Evolutionary conservation across 2,888 invertebrate genomes (phyloP).

Genomic region (Cephus pygmeus): DNA sequence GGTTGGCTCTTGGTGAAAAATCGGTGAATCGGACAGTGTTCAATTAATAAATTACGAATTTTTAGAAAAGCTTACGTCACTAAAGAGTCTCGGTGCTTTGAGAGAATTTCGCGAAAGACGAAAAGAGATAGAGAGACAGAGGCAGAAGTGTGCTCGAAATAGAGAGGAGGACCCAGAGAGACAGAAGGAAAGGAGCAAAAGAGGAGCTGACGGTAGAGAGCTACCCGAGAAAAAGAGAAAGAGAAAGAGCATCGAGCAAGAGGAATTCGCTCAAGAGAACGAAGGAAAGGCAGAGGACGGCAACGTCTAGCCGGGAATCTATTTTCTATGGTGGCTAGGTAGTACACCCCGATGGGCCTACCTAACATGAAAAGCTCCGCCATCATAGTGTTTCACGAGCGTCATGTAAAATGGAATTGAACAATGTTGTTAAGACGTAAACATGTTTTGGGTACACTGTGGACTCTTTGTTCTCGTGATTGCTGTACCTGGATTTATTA

Average conservation of each 20-base stretch:
- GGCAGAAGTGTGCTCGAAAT: background rate
- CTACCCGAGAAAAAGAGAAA: background rate
- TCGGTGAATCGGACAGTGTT: too few species aligned
- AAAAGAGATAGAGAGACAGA: too few species aligned
- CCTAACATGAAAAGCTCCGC: slow-evolving; percentile 47
- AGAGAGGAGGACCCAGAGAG: too few species aligned
- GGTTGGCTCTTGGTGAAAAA: too few species aligned
- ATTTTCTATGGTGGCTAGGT: slow-evolving; percentile 47
- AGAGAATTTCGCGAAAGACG: background rate
- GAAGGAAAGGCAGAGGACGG: slow-evolving; percentile 18
- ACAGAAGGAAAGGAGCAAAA: too few species aligned
- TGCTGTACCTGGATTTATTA: slow-evolving; percentile 64
- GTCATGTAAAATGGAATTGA: slow-evolving; percentile 65
- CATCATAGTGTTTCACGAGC: slow-evolving; percentile 54
- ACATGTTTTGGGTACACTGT: slow-evolving; percentile 65
- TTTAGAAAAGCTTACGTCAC: too few species aligned
- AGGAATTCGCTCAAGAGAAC: slow-evolving; percentile 6
- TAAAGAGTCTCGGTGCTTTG: background rate
- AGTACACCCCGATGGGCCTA: slow-evolving; percentile 32
- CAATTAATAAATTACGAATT: too few species aligned
- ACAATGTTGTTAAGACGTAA: slow-evolving; percentile 66
- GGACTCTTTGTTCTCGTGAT: slow-evolving; percentile 65
- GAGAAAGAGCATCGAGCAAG: background rate
- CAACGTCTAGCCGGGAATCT: too few species aligned
- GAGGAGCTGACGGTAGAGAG: background rate